Evolutionary conservation across 2,113 vertebrate species (phyloP).

Genomic region (Nycticorax nycticorax): DNA sequence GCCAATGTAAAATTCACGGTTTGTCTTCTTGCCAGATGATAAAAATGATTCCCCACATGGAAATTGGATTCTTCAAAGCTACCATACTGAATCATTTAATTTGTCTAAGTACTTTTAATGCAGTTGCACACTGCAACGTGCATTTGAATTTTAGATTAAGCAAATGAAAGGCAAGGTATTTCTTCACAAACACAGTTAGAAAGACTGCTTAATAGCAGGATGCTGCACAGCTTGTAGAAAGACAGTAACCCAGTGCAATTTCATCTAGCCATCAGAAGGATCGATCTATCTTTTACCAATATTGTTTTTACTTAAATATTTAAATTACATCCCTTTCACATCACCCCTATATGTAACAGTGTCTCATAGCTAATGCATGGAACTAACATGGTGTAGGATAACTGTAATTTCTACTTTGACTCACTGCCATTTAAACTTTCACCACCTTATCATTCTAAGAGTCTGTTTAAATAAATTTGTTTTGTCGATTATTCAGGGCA

Average conservation of each 20-base stretch:
- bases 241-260: not conserved
- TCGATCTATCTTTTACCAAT: not conserved
- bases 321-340: not conserved
- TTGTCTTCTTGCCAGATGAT: conserved; percentile 44
- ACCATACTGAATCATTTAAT: conserved; percentile 62
- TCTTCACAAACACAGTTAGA: not conserved
- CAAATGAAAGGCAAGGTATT: conserved; percentile 44
- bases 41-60: conserved; percentile 32
- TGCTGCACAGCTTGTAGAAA: not conserved
- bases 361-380: not conserved
- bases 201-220: not conserved
- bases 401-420: not conserved
- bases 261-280: not conserved
- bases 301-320: not conserved
- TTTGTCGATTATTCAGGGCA: not conserved
- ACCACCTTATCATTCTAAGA: not conserved
- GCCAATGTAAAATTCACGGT: not conserved
- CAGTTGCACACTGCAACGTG: not conserved
- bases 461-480: not conserved
- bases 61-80: conserved; percentile 60
- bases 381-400: not conserved
- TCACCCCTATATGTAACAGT: not conserved
- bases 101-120: conserved; percentile 58
- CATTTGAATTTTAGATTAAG: conserved; percentile 63
- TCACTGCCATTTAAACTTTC: not conserved